A percentile compares a stretch with the other conserved stretches of the same genome.
Conservation (phyloP, 1,140 invertebrate genomes). For the Drepana arcuata region DNA sequence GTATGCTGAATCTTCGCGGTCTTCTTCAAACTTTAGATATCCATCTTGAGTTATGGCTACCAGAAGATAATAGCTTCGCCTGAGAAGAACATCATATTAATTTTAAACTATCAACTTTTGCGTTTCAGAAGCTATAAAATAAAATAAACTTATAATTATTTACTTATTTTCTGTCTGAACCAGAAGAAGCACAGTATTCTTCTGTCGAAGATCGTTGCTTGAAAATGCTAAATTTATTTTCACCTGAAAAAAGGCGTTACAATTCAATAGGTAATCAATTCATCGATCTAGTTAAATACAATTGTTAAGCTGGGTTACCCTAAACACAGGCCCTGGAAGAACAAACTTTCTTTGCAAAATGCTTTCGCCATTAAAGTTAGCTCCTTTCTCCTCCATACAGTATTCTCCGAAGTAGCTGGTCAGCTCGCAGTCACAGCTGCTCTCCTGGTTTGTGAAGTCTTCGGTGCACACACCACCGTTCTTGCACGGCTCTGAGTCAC, state of each 20-base stretch:
- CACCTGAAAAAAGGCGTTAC: slow-evolving; percentile 63
- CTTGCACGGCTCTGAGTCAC: slow-evolving; percentile 88
- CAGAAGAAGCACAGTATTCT: slow-evolving; percentile 82
- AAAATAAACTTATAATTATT: no score
- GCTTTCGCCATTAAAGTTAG: slow-evolving; percentile 89
- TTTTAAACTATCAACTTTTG: background rate
- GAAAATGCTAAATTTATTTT: slow-evolving; percentile 89
- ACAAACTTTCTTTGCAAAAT: slow-evolving; percentile 84
- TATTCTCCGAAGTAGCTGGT: slow-evolving; percentile 91
- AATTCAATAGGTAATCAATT: background rate
- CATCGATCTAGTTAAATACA: background rate
- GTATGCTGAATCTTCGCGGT: slow-evolving; percentile 81
- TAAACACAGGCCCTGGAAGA: slow-evolving; percentile 77
- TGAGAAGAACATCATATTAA: slow-evolving; percentile 45
- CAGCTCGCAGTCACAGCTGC: slow-evolving; percentile 88
- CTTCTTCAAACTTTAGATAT: slow-evolving; percentile 87
- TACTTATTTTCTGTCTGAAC: slow-evolving; percentile 88
- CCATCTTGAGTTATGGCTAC: slow-evolving; percentile 86
- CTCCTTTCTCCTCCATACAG: slow-evolving; percentile 85
- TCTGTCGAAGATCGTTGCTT: slow-evolving; percentile 81
- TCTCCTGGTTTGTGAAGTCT: slow-evolving; percentile 87
- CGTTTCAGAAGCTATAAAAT: no score
- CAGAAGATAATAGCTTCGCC: slow-evolving; percentile 86
- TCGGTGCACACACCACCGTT: slow-evolving; percentile 91
- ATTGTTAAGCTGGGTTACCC: slow-evolving; percentile 28